Evolutionary conservation across 2,797 vertebrate species (phyloP), one percentile per base, ranked within the genome.

Genomic region (Xyrichtys novacula): DNA sequence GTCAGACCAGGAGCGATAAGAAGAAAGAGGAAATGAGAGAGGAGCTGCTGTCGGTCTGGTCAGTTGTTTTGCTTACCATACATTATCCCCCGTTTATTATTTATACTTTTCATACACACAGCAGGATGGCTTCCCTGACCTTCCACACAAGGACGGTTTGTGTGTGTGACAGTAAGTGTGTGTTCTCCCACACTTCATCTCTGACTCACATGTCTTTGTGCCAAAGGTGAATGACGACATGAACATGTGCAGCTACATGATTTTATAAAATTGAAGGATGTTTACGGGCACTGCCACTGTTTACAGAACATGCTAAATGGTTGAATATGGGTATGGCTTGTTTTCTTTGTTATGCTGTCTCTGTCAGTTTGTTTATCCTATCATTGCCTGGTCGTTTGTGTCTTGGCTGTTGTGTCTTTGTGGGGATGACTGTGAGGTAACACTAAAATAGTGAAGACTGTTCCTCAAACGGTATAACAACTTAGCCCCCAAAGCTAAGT

Each of bases 61-160:
- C 75, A 67, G 63, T 75, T 85, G 80, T 71, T 85, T 80, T 78
- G 64, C 44, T 86, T 86, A 71, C 47, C 78, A 76, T 77, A 82
- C 65, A 86, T 87, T 78, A 85, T 71, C 61, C 49, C n/a, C 46
- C 36, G 2, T 76, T 85, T 80, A 79, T 87, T 87, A 86, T 88
- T 86, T 80, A 84, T 78, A 61, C 26, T 46, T 28, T 70, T 65
- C 65, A 74, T 58, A 52, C 44, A 56, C 73, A 68, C 83, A 73
- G 81, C 48, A 32, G 78, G 82, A 53, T 3, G 49, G 56, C 43
- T 36, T 59, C n/a, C 1, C 55, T 38, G 47, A 70, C 85, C 76
- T 72, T 67, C 70, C 40, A 11, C 16, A 25, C 53, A 81, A 80
- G 78, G 75, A 67, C 68, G 22, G 11, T 1, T 1, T 42, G 49